A percentile compares a stretch with the other conserved stretches of the same genome.
Evolutionary conservation across 2,113 vertebrate species (phyloP).

Genomic region (Lepus timidus): DNA sequence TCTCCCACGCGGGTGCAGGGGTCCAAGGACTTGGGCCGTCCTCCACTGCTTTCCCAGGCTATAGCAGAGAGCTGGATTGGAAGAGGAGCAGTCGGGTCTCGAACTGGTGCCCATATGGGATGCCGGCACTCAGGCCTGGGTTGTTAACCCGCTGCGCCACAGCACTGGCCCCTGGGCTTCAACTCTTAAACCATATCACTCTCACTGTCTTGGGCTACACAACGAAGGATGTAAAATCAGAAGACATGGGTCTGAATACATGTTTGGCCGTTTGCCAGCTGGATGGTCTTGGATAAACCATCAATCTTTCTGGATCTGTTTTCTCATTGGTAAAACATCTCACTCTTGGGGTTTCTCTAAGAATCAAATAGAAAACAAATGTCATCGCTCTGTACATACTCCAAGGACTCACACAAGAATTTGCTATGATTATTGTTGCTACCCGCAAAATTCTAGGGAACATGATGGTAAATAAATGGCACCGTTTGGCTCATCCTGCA

Average conservation of each 20-base stretch:
- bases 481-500: background rate
- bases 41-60: too few species aligned
- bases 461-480: background rate
- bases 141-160: too few species aligned
- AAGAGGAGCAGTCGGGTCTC: too few species aligned
- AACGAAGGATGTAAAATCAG: conserved; percentile 26
- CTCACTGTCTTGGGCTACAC: background rate
- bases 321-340: conserved; percentile 49
- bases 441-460: conserved; percentile 40
- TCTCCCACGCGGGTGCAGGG: too few species aligned
- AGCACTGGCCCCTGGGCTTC: background rate
- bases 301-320: conserved; percentile 54
- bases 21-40: too few species aligned
- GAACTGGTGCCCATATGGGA: too few species aligned
- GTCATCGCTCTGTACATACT: background rate
- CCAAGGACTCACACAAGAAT: background rate
- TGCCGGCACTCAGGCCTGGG: too few species aligned
- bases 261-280: background rate
- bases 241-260: background rate
- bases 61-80: too few species aligned
- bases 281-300: conserved; percentile 23
- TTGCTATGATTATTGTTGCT: conserved; percentile 50
- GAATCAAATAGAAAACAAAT: conserved; percentile 27
- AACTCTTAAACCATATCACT: background rate
- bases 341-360: conserved; percentile 20